phyloP scores from a whole-genome alignment of 2,797 vertebrate genomes.

The Malacoctenus gilli region DNA sequence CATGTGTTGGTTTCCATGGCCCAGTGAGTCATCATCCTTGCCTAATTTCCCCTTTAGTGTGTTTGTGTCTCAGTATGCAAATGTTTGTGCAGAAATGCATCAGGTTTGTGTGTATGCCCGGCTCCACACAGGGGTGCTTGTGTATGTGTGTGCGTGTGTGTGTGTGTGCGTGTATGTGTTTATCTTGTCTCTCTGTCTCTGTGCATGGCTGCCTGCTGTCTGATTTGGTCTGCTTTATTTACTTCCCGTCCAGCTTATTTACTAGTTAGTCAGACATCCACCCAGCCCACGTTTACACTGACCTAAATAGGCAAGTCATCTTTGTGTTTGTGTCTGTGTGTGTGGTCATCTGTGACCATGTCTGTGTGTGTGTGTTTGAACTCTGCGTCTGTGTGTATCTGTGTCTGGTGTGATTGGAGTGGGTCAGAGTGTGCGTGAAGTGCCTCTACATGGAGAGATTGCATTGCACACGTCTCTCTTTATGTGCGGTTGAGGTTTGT shows the following conservation, averaged over 20 bases:
- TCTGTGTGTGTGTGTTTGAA: conserved; percentile 6
- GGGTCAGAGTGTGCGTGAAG: conserved; percentile 5
- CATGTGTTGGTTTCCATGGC: conserved; percentile 19
- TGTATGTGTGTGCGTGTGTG: conserved; percentile 23
- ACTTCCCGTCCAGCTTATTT: conserved; percentile 59
- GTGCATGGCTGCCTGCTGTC: conserved; percentile 56
- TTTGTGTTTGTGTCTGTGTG: conserved; percentile 5
- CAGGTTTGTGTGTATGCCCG: conserved; percentile 21
- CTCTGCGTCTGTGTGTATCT: conserved; percentile 11
- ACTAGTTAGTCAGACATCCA: conserved; percentile 63
- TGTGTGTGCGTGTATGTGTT: conserved; percentile 35
- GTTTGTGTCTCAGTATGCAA: conserved; percentile 26
- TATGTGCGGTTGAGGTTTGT: too few species aligned
- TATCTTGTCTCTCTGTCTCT: conserved; percentile 37
- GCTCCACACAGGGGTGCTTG: conserved; percentile 4
- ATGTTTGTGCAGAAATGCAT: conserved; percentile 40
- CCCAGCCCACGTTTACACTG: conserved; percentile 55
- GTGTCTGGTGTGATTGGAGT: conserved; percentile 5
- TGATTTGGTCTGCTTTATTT: conserved; percentile 65
- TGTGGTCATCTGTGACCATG: conserved; percentile 8
- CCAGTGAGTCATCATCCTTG: conserved; percentile 46
- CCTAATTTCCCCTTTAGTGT: conserved; percentile 35
- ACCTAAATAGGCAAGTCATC: conserved; percentile 58
- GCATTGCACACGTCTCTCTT: too few species aligned
- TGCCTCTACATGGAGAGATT: too few species aligned